Conservation (phyloP, 2,113 vertebrate species). For the Tyrannus savana region DNA sequence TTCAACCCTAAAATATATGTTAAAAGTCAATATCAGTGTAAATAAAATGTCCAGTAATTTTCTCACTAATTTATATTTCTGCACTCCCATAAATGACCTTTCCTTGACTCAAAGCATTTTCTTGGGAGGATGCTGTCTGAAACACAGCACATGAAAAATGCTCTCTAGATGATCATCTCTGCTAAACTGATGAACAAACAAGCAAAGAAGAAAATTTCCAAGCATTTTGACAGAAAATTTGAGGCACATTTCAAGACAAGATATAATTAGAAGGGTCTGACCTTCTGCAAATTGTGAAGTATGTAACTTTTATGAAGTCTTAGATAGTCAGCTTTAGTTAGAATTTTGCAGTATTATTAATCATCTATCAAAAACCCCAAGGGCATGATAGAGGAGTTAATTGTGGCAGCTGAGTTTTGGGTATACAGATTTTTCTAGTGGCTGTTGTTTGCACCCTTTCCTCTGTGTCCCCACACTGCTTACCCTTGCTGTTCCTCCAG, state of each 20-base stretch:
- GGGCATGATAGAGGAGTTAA: neutral
- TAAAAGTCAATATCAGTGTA: neutral
- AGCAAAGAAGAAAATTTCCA: neutral
- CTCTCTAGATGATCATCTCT: neutral
- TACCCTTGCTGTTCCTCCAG: neutral
- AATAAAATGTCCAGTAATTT: neutral
- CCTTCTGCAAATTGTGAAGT: neutral
- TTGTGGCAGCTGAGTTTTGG: neutral
- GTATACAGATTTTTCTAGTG: neutral
- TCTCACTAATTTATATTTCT: neutral
- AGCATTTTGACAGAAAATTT: slow-evolving; percentile 1
- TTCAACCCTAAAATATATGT: neutral
- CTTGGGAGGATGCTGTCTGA: neutral
- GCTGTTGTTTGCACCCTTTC: neutral
- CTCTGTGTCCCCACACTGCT: neutral
- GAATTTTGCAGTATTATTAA: neutral
- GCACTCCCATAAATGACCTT: neutral
- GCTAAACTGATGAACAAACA: neutral
- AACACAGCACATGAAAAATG: neutral
- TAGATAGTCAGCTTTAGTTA: neutral
- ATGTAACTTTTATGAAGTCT: neutral
- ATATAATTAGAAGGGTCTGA: neutral
- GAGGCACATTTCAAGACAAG: neutral
- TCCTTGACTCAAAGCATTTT: neutral
- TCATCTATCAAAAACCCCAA: neutral